Percentiles rank a stretch among this genome's conserved stretches.
Evolutionary conservation across 1,140 invertebrate genomes (phyloP).

Genomic region (Atta cephalotes): DNA sequence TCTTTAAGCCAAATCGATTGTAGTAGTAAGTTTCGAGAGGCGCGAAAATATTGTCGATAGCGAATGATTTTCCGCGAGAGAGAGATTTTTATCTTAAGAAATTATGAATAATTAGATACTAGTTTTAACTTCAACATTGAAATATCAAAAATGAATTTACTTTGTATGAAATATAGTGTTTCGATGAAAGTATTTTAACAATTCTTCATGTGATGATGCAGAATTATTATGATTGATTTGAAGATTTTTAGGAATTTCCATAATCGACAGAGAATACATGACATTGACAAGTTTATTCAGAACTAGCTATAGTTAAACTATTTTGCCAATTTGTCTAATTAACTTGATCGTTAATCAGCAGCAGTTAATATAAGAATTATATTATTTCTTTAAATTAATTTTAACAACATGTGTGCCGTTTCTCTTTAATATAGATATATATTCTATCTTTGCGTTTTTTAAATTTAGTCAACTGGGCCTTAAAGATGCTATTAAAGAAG

Average conservation of each 20-base stretch:
- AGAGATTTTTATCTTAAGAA: constrained; percentile 5
- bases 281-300: neutral
- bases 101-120: neutral
- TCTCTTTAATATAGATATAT: neutral
- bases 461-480: neutral
- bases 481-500: constrained; percentile 40
- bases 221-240: neutral
- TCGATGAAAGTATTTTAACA: neutral
- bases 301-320: neutral
- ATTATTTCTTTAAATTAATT: neutral
- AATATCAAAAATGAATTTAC: neutral
- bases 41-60: neutral
- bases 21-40: neutral
- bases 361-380: constrained; percentile 16
- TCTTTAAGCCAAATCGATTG: constrained; percentile 72
- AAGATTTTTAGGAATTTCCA: neutral
- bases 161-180: neutral
- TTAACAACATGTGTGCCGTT: neutral
- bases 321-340: neutral
- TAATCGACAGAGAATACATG: neutral
- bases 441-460: neutral
- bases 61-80: neutral
- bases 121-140: neutral
- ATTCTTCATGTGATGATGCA: neutral
- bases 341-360: neutral